Evolutionary conservation across 2,888 invertebrate genomes (phyloP), one percentile per base, ranked within the genome.

Genomic region (Amphipyra berbera): DNA sequence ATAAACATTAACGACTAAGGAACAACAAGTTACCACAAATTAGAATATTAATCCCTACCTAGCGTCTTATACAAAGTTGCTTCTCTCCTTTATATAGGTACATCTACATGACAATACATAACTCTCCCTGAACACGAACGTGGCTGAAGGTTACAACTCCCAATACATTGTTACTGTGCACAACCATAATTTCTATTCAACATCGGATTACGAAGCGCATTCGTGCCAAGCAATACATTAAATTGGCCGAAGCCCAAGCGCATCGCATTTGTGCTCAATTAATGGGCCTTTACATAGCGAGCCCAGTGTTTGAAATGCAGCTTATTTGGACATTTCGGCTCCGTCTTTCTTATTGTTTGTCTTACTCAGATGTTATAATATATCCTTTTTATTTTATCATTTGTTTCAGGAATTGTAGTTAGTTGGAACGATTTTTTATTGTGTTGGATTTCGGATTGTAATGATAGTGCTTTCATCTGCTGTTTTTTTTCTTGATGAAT

Each of bases 221-320:
- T 78, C 84, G 88, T 90, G 92, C 93, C 93, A 93, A 90, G 88
- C 88, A 88, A 91, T 92, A 92, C 90, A 92, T 92, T 91, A 92
- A 88, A 91, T 91, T 94, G 94, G 93, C 91, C 73, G 71, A 71
- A 80, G 84, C 90, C 92, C 92, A 92, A 94, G 83, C 85, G 85
- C 86, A 84, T 84, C 82, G 86, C 84, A 84, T 88, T 88, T 86
- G 85, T 79, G 89, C 87, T 86, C 90, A 90, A 91, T 92, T 94
- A 93, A 93, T 92, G 88, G 88, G 83, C 83, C 79, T 88, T 87
- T 86, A 87, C 86, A 79, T 77, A 83, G 77, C 79, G 76, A 79
- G 85, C 84, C 83, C 66, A 63, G 60, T 77, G 68, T 82, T 81
- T 77, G 75, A 79, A 78, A 82, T 80, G 67, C 67, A 79, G 73